Evolutionary conservation across 2,888 invertebrate species (phyloP).

Genomic region (Branchellion lobata): DNA sequence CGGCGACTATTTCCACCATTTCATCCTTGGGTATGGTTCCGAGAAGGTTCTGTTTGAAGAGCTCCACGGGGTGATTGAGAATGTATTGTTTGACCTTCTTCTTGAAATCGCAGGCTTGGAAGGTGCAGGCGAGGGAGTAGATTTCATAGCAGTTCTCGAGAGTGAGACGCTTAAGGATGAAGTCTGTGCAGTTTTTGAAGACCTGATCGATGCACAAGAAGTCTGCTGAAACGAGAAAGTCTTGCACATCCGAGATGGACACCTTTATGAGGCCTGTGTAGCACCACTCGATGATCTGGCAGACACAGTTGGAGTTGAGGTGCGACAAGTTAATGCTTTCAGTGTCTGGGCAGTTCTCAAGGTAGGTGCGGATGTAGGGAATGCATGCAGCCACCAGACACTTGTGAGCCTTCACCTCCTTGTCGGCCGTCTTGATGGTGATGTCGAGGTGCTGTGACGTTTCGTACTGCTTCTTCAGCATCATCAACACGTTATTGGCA

Average conservation of each 20-base stretch:
- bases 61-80: background rate
- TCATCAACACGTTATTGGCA: background rate
- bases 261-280: background rate
- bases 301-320: background rate
- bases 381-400: conserved; percentile 10
- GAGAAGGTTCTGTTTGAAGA: background rate
- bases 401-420: background rate
- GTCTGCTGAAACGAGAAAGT: conserved; percentile 6
- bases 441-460: background rate
- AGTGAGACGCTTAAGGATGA: conserved; percentile 10
- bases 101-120: conserved; percentile 14
- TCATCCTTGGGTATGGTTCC: background rate
- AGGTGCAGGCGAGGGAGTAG: background rate
- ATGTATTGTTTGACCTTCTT: conserved; percentile 13
- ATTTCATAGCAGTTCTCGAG: conserved; percentile 18
- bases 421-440: background rate
- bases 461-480: background rate
- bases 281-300: conserved; percentile 57
- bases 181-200: conserved; percentile 10
- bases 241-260: background rate
- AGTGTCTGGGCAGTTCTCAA: background rate
- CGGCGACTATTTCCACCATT: background rate
- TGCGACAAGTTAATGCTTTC: conserved; percentile 15
- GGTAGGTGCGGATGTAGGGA: conserved; percentile 12
- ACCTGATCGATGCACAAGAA: conserved; percentile 13